These are phyloP conservation scores for Fabriciana adippe DNA, from an alignment of 2,888 invertebrate genomes.

Conservation along the genomic window DNA sequence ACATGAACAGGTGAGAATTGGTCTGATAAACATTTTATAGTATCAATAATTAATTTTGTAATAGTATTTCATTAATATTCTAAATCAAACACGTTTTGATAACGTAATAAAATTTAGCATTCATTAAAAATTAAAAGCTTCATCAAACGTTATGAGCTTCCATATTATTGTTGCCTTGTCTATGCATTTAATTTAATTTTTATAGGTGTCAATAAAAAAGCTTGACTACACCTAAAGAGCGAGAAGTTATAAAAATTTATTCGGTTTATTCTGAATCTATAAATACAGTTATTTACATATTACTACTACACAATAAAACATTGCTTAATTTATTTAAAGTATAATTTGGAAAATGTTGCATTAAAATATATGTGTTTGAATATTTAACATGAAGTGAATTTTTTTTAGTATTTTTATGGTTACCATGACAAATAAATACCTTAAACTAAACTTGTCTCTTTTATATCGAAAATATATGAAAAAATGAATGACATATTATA, in stretches of 20 bases:
- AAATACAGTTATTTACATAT: constrained; percentile 63
- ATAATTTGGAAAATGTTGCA: too few species aligned
- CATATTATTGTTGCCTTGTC: constrained; percentile 48
- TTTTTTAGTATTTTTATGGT: too few species aligned
- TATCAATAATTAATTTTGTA: constrained; percentile 31
- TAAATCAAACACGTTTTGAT: constrained; percentile 37
- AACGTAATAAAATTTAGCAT: constrained; percentile 37
- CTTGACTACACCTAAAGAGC: constrained; percentile 49
- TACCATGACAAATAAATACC: too few species aligned
- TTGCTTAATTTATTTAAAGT: constrained; percentile 8
- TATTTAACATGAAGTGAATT: too few species aligned
- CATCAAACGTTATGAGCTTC: constrained; percentile 45
- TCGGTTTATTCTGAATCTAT: constrained; percentile 51
- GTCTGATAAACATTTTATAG: constrained; percentile 35
- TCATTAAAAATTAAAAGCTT: constrained; percentile 43
- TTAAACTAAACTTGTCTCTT: too few species aligned
- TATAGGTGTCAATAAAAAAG: constrained; percentile 53
- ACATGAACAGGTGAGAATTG: constrained; percentile 32
- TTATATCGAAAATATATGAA: too few species aligned
- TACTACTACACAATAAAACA: constrained; percentile 36
- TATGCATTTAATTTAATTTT: constrained; percentile 55
- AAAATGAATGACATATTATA: too few species aligned
- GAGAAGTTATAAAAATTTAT: constrained; percentile 49
- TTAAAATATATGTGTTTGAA: too few species aligned
- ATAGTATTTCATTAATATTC: constrained; percentile 34